Evolutionary conservation across 2,113 vertebrate genomes (phyloP).

Genomic region (Lota lota): DNA sequence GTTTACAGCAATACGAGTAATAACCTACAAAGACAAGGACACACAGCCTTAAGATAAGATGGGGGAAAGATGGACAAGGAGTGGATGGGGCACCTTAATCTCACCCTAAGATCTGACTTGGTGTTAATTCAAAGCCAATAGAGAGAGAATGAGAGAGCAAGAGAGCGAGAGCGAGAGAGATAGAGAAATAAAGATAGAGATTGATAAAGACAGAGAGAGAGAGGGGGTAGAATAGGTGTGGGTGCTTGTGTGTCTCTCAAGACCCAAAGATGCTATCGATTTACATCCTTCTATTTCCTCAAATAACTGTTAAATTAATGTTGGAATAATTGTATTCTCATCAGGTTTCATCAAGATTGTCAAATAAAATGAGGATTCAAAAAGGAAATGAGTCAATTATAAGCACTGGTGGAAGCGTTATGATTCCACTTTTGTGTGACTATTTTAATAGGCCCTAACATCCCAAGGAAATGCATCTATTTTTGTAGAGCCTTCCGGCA

Average conservation of each 20-base stretch:
- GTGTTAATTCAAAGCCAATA: too few species aligned
- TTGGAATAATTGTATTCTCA: constrained; percentile 2
- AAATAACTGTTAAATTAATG: constrained; percentile 9
- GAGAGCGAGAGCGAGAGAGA: too few species aligned
- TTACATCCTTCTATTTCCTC: constrained; percentile 11
- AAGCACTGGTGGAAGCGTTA: constrained; percentile 11
- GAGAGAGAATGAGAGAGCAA: too few species aligned
- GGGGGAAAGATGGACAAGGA: too few species aligned
- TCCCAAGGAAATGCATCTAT: neutral
- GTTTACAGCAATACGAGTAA: too few species aligned
- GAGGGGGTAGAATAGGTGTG: neutral
- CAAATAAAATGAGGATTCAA: constrained; percentile 2
- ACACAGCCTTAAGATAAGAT: too few species aligned
- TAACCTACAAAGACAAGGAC: too few species aligned
- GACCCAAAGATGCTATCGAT: neutral
- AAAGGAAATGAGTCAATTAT: constrained; percentile 4
- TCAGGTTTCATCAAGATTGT: constrained; percentile 3
- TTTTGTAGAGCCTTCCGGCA: neutral
- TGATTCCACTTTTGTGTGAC: constrained; percentile 21
- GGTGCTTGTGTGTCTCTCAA: neutral
- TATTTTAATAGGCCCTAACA: constrained; percentile 5
- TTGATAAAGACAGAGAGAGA: too few species aligned
- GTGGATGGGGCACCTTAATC: too few species aligned
- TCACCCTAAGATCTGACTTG: too few species aligned
- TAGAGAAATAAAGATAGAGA: too few species aligned